Base-by-base conservation (phyloP, 53 echinoderm and acorn worm species). In the Arbacia lixula region DNA sequence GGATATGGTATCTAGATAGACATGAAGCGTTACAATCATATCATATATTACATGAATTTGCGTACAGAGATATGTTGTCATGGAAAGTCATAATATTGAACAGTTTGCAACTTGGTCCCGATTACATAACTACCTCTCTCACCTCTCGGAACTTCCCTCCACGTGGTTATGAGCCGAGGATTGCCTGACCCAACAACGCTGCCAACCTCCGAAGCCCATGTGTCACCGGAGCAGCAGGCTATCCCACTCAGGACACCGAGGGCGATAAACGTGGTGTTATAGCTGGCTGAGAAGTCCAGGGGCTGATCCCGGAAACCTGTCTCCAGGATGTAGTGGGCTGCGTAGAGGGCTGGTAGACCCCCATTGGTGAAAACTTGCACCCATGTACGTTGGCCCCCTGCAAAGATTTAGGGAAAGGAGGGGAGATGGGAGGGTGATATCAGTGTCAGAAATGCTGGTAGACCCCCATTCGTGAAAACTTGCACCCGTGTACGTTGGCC, bases 351-450 rank as follows among this genome's bases (percentile, higher is more conserved):
- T 4, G 95, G 92, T 22, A 95, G 88, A 68, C 95, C 92, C 10
- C 92, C 99, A 46, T 98, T 98, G 50, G 92, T 84, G 57, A 98
- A 71, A 8, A 98, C 99, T 37, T 98, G 99, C 0, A 92, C 53
- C 93, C 93, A 98, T 36, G 92, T 90, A 29, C 99, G 90, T 53
- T 98, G 95, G 12, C 95, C 95, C 84, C 95, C 95, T 95, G 73
- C 5, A 42, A 46, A 46, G 14, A 46, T 10, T 10, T 46, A 46
- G n/a, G n/a, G n/a, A n/a, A n/a, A n/a, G n/a, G n/a, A n/a, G n/a
- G n/a, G n/a, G n/a, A n/a, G n/a, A n/a, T n/a, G n/a, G n/a, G n/a
- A n/a, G n/a, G n/a, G n/a, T n/a, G n/a, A n/a, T n/a, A n/a, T n/a
- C n/a, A n/a, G n/a, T n/a, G n/a, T n/a, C n/a, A n/a, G n/a, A n/a